Base-by-base conservation (phyloP, 1,140 invertebrate genomes). In the Pygmarrhopalites habei region DNA sequence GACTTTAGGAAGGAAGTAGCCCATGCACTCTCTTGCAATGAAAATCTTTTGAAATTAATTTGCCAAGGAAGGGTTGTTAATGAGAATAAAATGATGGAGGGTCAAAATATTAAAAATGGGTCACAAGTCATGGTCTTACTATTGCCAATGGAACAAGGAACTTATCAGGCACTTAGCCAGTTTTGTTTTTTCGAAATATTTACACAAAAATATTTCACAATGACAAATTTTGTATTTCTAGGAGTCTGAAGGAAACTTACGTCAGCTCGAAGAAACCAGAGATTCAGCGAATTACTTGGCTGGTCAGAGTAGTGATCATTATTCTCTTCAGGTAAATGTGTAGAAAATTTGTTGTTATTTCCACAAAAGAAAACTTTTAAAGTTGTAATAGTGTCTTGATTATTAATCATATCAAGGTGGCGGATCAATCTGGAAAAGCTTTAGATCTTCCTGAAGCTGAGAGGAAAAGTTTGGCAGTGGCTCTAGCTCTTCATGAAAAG, bases 401-500 rank as follows among this genome's bases (percentile, higher is more conserved):
- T 19, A 12, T 49, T 19, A 7, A 49, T 12, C n/a, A 19, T 19
- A 49, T 79, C 17, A 70, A 88, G 83, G 79, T 89, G 64, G 85
- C 88, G 72, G 86, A 90, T 75, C 88, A 90, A 72, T 80, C 82
- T 58, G 88, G 88, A 7, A 84, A 85, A 73, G 72, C 82, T 2
- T 75, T 90, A 1, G 77, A 84, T 30, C 74, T 90, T 25, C 87
- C 87, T 0, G 69, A 77, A 2, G 74, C 80, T 7, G 86, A 89
- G 73, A 81, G 79, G 62, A 80, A 83, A 66, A 79, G 85, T 0
- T 73, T 91, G 21, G 79, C 86, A 46, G 78, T 87, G 10, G 88
- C 86, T 0, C 81, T 90, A 77, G 82, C 86, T 7, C 77, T 88
- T 35, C 86, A 89, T 74, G 87, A 90, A 75, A 86, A 87, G 69